Evolutionary conservation across 1,140 invertebrate genomes (phyloP), one percentile per base, ranked within the genome.

Genomic region (Zaprionus gabonicus): DNA sequence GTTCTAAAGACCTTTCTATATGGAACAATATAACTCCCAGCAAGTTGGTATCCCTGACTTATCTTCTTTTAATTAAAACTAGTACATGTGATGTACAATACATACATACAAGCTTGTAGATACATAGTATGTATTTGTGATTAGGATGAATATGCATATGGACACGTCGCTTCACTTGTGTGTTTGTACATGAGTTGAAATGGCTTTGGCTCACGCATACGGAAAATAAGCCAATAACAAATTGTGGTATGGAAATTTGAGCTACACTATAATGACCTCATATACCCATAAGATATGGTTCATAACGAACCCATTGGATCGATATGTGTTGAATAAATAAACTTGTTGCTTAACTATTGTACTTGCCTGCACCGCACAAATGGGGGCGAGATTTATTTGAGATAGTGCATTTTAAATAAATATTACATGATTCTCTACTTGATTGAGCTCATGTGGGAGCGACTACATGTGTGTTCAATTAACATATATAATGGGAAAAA

Each of bases 281-380:
- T 46, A 57, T 55, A 44, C 20, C 41, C 31, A 63, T 36, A 60
- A 62, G 65, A 69, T 58, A 64, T 34, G 57, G 56, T 59, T 66
- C 56, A 64, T 76, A 64, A 58, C 57, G 41, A 13, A 71, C 46
- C 56, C 34, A 36, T 20, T 69, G 68, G 77, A 64, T 71, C 73
- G 68, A 66, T 80, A 75, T 69, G 71, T 73, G 71, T 70, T 78
- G 68, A 75, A 71, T 59, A 71, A 71, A 76, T 70, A 81, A 70
- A 81, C 76, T 78, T 78, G 79, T 81, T 81, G 79, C 79, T 67
- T 20, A 67, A 38, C 49, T 17, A 20, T 20, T 20, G 20, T 20
- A 25, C 17, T 27, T 46, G 23, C 20, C 46, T 56, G 59, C n/a
- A 46, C 15, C 7, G 23, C 13, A 3, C n/a, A 4, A n/a, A 17